phyloP scores from a whole-genome alignment of 2,888 invertebrate genomes.

The Tachina grossa region DNA sequence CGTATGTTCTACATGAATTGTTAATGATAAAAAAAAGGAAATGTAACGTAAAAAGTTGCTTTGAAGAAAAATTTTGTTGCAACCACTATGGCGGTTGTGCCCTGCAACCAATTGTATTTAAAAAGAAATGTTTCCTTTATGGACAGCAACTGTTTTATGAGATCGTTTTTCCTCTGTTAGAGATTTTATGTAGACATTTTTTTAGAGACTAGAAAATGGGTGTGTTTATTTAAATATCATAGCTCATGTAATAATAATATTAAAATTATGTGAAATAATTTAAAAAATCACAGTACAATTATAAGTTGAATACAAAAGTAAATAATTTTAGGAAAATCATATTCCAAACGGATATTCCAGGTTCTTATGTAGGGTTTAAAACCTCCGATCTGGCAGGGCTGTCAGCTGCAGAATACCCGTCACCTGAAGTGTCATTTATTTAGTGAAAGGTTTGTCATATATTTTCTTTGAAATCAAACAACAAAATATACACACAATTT shows the following conservation, averaged over 20 bases:
- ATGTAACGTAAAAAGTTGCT: not conserved
- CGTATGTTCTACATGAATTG: slow-evolving; percentile 6
- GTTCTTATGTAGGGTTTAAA: too few species aligned
- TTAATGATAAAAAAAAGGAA: slow-evolving; percentile 8
- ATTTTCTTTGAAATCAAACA: too few species aligned
- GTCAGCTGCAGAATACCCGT: too few species aligned
- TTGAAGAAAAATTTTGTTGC: slow-evolving; percentile 26
- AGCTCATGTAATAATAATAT: slow-evolving; percentile 45
- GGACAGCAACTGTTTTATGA: not conserved
- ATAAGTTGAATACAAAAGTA: not conserved
- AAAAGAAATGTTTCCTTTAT: slow-evolving; percentile 14
- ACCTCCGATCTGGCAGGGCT: too few species aligned
- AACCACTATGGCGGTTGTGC: slow-evolving; percentile 55
- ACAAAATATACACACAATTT: too few species aligned
- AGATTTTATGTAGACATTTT: slow-evolving; percentile 1
- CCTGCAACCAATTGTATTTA: slow-evolving; percentile 48
- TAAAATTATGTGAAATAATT: slow-evolving; percentile 5
- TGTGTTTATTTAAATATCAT: slow-evolving; percentile 44
- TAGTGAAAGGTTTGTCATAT: too few species aligned
- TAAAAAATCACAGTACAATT: not conserved
- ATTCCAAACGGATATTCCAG: too few species aligned
- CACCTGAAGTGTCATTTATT: too few species aligned
- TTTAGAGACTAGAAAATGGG: slow-evolving; percentile 45
- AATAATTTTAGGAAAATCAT: too few species aligned
- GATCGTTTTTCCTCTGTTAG: not conserved